Conservation (phyloP, 2,113 vertebrate species). For the Scartelaos histophorus region DNA sequence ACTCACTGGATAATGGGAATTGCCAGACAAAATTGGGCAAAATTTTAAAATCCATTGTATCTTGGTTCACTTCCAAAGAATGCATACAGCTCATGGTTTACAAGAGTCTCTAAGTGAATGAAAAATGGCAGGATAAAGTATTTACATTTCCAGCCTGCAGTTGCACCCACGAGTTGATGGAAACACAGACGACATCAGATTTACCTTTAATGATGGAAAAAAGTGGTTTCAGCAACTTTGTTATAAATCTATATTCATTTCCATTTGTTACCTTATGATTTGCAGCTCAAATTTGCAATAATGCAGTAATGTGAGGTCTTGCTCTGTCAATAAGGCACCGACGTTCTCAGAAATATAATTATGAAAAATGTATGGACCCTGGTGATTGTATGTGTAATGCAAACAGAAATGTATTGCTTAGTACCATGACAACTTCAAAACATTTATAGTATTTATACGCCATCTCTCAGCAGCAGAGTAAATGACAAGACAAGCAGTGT, state of each 20-base stretch:
- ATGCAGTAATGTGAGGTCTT: background rate
- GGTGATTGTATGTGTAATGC: slow-evolving; percentile 4
- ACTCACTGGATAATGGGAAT: background rate
- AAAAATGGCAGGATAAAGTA: slow-evolving; percentile 2
- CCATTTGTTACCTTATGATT: slow-evolving; percentile 1
- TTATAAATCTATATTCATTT: slow-evolving; percentile 2
- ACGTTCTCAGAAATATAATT: background rate
- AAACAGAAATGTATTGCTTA: slow-evolving; percentile 15
- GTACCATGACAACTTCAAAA: slow-evolving; percentile 31
- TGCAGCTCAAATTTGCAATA: background rate
- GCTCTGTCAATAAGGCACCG: background rate
- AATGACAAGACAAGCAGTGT: slow-evolving; percentile 51
- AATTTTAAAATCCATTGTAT: background rate
- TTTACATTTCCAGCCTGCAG: slow-evolving; percentile 4
- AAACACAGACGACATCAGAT: background rate
- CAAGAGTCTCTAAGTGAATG: slow-evolving; percentile 1
- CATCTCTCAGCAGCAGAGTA: slow-evolving; percentile 30
- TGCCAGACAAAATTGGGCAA: background rate
- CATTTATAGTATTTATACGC: slow-evolving; percentile 24
- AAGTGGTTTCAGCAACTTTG: background rate
- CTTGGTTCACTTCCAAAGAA: slow-evolving; percentile 10
- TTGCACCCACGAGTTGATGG: slow-evolving; percentile 1
- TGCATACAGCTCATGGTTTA: background rate
- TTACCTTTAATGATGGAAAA: background rate
- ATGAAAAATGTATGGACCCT: background rate